phyloP scores from a whole-genome alignment of 2,113 vertebrate genomes.

The Odobenus rosmarus region DNA sequence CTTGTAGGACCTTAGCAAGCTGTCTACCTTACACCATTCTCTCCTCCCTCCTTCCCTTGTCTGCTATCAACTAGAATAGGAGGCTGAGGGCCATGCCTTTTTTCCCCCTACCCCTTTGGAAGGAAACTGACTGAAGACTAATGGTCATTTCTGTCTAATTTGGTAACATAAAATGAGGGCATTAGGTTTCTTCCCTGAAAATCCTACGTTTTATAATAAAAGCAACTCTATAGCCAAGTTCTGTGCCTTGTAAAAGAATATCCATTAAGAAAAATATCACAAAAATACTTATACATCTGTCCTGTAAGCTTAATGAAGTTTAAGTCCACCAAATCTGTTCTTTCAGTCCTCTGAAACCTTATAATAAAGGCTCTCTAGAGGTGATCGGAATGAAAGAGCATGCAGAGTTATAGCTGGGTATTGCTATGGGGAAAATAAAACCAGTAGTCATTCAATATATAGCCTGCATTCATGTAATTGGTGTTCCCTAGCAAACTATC shows the following conservation, averaged over 20 bases:
- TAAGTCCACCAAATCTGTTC: neutral
- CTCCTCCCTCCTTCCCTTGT: neutral
- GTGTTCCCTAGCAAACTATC: conserved; percentile 78
- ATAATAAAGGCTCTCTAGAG: neutral
- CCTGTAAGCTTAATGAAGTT: neutral
- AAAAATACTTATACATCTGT: neutral
- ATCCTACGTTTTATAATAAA: neutral
- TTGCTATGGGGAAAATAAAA: conserved; percentile 73
- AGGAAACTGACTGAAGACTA: neutral
- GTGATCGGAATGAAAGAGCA: neutral
- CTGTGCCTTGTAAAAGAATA: neutral
- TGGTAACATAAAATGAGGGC: neutral
- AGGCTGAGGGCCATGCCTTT: neutral
- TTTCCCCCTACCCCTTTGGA: fast-evolving
- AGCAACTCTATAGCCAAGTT: neutral
- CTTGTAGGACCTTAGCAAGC: neutral
- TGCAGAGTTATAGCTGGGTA: conserved; percentile 58
- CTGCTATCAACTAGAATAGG: neutral
- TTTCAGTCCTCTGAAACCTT: neutral
- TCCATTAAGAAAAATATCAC: neutral
- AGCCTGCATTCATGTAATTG: conserved; percentile 70
- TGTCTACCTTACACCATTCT: neutral
- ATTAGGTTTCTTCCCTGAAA: neutral
- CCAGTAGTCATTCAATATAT: conserved; percentile 61
- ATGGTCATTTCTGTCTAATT: neutral